Conservation (phyloP, 2,113 vertebrate species). For the Dendropsophus ebraccatus region DNA sequence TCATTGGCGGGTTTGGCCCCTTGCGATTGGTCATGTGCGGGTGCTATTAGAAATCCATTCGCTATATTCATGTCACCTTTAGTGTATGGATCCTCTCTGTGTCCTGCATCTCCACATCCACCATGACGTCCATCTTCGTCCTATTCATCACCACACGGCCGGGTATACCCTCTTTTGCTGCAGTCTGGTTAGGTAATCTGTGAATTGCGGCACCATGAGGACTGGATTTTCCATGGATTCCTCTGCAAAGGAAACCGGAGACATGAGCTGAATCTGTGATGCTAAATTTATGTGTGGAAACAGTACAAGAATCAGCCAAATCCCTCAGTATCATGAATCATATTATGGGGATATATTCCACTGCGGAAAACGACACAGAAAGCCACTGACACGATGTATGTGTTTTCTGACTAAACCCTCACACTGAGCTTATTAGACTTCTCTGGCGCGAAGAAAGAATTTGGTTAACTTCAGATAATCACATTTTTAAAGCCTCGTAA, state of each 20-base stretch:
- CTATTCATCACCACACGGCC: not conserved
- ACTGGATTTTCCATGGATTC: slow-evolving; percentile 13
- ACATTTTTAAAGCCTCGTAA: slow-evolving; percentile 30
- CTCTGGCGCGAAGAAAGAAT: slow-evolving; percentile 11
- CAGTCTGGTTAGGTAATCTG: not conserved
- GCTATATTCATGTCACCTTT: slow-evolving; percentile 39
- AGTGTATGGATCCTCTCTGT: not conserved
- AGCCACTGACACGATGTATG: slow-evolving; percentile 16
- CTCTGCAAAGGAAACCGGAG: slow-evolving; percentile 3
- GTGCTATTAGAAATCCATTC: too few relatives aligned
- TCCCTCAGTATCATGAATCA: slow-evolving; percentile 48
- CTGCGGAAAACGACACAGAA: slow-evolving; percentile 31
- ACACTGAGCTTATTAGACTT: slow-evolving; percentile 43
- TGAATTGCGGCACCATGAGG: not conserved
- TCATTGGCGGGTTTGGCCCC: too few relatives aligned
- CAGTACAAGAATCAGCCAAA: slow-evolving; percentile 36
- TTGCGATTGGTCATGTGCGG: too few relatives aligned
- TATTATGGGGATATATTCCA: slow-evolving; percentile 38
- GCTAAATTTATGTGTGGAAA: slow-evolving; percentile 33
- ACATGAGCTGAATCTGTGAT: not conserved
- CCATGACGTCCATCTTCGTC: not conserved
- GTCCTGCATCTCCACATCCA: not conserved
- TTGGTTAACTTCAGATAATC: slow-evolving; percentile 53
- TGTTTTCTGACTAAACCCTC: slow-evolving; percentile 41
- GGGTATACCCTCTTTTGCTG: not conserved